These are phyloP conservation scores for Copidosoma floridanum DNA, from an alignment of 1,140 invertebrate species.

Conservation along the genomic window DNA sequence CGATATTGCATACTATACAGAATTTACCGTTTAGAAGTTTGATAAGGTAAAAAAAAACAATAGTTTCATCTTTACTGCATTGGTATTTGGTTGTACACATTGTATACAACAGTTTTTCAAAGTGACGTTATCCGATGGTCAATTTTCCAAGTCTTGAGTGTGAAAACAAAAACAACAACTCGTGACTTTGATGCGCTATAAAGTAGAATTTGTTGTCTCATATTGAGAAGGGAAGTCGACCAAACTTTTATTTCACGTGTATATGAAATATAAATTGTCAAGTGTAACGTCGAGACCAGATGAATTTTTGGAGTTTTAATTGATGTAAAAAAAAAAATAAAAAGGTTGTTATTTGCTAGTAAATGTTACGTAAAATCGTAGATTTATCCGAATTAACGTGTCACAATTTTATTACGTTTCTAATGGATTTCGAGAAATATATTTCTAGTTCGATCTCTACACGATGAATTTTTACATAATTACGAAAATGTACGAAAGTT, in stretches of 20 bases:
- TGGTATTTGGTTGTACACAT: too few species aligned
- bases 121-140: constrained; percentile 3
- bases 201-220: constrained; percentile 13
- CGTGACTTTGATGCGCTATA: background rate
- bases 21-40: too few species aligned
- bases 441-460: constrained; percentile 22
- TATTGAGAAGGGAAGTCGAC: constrained; percentile 19
- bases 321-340: too few species aligned
- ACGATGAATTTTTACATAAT: background rate
- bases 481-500: background rate
- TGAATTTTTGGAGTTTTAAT: constrained; percentile 11
- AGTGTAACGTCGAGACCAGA: background rate
- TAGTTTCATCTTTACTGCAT: background rate
- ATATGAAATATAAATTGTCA: background rate
- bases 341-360: too few species aligned
- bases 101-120: too few species aligned
- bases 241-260: background rate
- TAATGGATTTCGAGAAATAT: background rate
- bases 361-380: constrained; percentile 17
- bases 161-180: background rate
- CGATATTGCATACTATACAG: too few species aligned
- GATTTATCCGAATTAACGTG: constrained; percentile 13
- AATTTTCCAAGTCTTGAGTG: constrained; percentile 17
- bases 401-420: constrained; percentile 24
- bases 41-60: background rate